These are phyloP conservation scores for Cosmia pyralina DNA, from an alignment of 2,888 invertebrate species.

Conservation along the genomic window DNA sequence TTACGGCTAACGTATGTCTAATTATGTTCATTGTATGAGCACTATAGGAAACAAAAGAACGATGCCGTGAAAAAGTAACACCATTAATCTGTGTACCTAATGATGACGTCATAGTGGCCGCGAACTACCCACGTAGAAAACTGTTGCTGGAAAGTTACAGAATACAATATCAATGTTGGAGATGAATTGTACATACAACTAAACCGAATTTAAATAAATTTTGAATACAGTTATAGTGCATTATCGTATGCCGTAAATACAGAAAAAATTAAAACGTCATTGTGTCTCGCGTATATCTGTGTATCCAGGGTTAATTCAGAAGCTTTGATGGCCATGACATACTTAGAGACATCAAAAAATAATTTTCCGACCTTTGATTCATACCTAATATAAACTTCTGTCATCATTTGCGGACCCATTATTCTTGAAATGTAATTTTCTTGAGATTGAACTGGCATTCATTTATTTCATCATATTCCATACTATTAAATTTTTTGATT, in stretches of 20 bases:
- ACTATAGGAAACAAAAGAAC: constrained; percentile 25
- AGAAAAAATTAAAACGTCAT: too few relatives aligned
- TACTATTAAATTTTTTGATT: too few relatives aligned
- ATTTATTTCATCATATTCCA: too few relatives aligned
- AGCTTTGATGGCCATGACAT: not conserved
- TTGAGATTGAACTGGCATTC: not conserved
- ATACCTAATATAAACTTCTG: too few relatives aligned
- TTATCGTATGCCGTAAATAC: too few relatives aligned
- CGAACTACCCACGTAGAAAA: not conserved
- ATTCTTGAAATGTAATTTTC: not conserved
- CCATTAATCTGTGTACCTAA: constrained; percentile 36
- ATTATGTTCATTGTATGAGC: constrained; percentile 27
- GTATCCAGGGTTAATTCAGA: not conserved
- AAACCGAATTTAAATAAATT: not conserved
- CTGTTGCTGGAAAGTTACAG: not conserved
- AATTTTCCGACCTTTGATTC: not conserved
- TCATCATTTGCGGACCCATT: too few relatives aligned
- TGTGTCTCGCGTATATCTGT: too few relatives aligned
- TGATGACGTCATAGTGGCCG: constrained; percentile 12
- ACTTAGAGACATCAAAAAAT: not conserved
- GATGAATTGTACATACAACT: not conserved
- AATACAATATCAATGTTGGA: not conserved
- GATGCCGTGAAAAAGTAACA: constrained; percentile 27
- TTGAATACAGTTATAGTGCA: too few relatives aligned
- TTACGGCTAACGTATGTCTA: constrained; percentile 22